A percentile compares a stretch with the other conserved stretches of the same genome.
Evolutionary conservation across 2,113 vertebrate genomes (phyloP).

Genomic region (Rhombomys opimus): DNA sequence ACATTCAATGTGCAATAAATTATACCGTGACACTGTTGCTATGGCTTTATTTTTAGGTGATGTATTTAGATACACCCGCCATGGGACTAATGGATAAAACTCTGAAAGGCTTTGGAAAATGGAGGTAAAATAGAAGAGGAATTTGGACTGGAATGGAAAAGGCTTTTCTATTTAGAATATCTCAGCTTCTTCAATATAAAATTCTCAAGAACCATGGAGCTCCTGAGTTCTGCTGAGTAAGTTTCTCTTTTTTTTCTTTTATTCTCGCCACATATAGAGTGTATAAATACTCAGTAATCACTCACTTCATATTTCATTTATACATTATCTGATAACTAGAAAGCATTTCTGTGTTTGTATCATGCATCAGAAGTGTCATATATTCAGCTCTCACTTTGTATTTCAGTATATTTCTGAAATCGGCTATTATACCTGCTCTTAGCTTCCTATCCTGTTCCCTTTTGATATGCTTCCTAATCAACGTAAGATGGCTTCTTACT

Average conservation of each 20-base stretch:
- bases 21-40: neutral
- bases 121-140: neutral
- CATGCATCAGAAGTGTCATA: neutral
- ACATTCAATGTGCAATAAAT: neutral
- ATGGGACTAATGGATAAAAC: neutral
- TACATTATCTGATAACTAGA: neutral
- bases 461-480: neutral
- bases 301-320: neutral
- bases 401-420: neutral
- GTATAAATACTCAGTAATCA: neutral
- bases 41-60: neutral
- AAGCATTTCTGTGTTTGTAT: neutral
- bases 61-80: neutral
- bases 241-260: neutral
- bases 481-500: neutral
- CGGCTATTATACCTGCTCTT: neutral
- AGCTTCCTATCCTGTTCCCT: neutral
- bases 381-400: neutral
- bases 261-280: neutral
- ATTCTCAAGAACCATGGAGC: neutral
- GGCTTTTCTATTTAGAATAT: neutral
- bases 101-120: neutral
- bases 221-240: neutral
- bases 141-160: neutral
- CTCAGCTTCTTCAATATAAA: neutral